Percentiles rank a stretch among this genome's conserved stretches.
Evolutionary conservation across 37 sponge, comb jelly and placozoan genomes (phyloP).

Genomic region (Aphrocallistes beatrix): DNA sequence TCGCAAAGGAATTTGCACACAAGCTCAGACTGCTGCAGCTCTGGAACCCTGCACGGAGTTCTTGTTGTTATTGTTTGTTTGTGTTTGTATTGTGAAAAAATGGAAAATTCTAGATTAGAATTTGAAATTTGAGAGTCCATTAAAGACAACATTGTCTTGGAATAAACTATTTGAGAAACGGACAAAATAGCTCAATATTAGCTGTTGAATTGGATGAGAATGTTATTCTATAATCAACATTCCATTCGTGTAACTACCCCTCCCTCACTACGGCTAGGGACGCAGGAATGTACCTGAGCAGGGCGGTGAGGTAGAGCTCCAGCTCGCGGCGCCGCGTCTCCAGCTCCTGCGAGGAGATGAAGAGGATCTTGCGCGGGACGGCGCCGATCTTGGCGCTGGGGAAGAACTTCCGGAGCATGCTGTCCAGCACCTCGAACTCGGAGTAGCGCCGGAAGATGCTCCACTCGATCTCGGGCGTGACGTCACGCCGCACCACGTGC

Average conservation of each 20-base stretch:
- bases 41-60: not conserved
- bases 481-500: conserved; percentile 14
- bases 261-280: too few relatives aligned
- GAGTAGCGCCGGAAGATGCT: not conserved
- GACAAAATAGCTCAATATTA: too few relatives aligned
- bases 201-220: too few relatives aligned
- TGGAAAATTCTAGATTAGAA: not conserved
- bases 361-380: not conserved
- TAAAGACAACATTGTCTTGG: not conserved
- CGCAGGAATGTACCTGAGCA: too few relatives aligned
- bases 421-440: conserved; percentile 16
- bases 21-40: not conserved
- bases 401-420: conserved; percentile 2
- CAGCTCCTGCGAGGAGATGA: not conserved
- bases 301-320: not conserved
- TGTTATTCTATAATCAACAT: too few relatives aligned
- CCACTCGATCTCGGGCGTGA: not conserved
- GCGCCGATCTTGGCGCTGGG: not conserved
- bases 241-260: too few relatives aligned
- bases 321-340: not conserved
- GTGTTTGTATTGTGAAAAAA: too few relatives aligned
- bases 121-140: not conserved
- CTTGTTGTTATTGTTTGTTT: too few relatives aligned
- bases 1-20: conserved; percentile 1
- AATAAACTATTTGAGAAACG: not conserved